Base-by-base conservation (phyloP, 1,140 invertebrate genomes). In the Leptestheria dahalacensis region DNA sequence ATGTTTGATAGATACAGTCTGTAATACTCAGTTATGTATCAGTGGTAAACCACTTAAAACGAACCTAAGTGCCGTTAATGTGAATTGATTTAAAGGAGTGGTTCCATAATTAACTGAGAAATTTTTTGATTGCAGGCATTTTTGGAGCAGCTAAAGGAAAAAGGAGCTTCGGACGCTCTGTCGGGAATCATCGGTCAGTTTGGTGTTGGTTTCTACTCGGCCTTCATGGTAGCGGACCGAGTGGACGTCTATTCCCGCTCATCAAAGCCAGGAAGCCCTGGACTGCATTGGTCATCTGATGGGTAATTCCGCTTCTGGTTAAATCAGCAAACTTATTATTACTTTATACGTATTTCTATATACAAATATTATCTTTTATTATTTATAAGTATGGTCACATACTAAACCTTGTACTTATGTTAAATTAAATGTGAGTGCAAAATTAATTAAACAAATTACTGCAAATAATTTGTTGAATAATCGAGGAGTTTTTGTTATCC, bases 141-240 rank as follows among this genome's bases (percentile, higher is more conserved):
- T 66, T 71, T 95, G 57, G 83, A 94, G 69, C 77, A 92, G 69
- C 69, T 93, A n/a, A 84, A 89, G 69, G 77, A 81, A 23, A 72
- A 79, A 52, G 74, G 78, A 29, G 74, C 79, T 26, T 76, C 79
- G 18, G 78, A 79, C 58, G 69, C 77, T 3, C 81, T 78, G n/a
- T 82, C 83, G 60, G 64, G 62, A 54, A 95, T 97, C 58, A 97
- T 97, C 73, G 95, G 94, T 3, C 92, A 97, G 70, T 98, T 98
- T 78, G 95, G 94, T 62, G 95, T 98, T 15, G 95, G 95, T 10
- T 98, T 98, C 71, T 98, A 97, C 69, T 96, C 93, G 48, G 82
- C 86, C 1, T 97, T 97, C 71, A 97, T 97, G 87, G 93, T 97
- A 1, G 90, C 91, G 56, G 84, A 96, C 65, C 87, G 86, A 71